These are phyloP conservation scores for Lontra canadensis DNA, from an alignment of 2,113 vertebrate genomes.

Conservation along the genomic window DNA sequence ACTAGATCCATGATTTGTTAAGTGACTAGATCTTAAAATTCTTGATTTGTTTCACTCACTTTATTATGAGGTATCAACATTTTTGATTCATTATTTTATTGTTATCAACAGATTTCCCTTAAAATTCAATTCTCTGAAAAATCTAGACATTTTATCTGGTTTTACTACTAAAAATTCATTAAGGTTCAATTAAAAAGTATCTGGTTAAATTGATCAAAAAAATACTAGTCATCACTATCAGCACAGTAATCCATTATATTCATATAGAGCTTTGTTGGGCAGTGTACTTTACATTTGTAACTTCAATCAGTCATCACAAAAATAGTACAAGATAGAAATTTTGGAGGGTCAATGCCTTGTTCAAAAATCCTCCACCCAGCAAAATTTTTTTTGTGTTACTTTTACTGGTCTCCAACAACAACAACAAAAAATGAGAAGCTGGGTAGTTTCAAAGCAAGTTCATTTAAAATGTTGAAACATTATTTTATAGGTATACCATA, in stretches of 20 bases:
- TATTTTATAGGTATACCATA: not conserved
- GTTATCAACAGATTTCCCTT: not conserved
- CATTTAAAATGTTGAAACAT: not conserved
- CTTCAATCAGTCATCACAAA: not conserved
- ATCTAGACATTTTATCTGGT: not conserved
- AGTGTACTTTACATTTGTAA: not conserved
- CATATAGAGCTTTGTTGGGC: not conserved
- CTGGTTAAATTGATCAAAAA: not conserved
- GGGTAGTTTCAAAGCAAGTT: not conserved
- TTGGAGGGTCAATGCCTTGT: not conserved
- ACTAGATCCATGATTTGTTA: not conserved
- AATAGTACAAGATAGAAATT: not conserved
- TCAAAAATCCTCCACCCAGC: not conserved
- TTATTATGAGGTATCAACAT: not conserved
- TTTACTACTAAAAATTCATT: not conserved
- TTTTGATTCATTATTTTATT: not conserved
- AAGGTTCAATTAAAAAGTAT: not conserved
- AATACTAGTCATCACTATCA: not conserved
- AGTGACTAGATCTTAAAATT: not conserved
- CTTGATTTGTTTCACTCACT: not conserved
- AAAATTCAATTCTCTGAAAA: not conserved
- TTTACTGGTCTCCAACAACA: not conserved
- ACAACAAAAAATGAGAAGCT: not conserved
- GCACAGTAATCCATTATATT: not conserved
- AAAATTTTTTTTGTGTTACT: not conserved